Evolutionary conservation across 2,113 vertebrate species (phyloP).

Genomic region (Crotalus tigris): DNA sequence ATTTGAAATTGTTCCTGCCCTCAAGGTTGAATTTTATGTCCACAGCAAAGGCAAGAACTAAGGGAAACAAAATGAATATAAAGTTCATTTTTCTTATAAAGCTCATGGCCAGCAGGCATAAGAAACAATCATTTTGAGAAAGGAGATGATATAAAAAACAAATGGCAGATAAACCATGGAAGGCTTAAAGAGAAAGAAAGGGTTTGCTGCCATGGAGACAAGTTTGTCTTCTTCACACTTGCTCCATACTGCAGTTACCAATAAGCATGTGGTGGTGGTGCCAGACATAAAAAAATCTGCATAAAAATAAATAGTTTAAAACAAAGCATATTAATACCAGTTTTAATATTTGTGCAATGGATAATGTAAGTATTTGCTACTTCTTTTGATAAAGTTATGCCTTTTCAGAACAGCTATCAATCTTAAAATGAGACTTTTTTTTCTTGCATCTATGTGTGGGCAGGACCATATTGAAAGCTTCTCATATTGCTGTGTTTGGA

Average conservation of each 20-base stretch:
- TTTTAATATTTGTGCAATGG: neutral
- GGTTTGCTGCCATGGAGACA: neutral
- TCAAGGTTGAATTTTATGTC: neutral
- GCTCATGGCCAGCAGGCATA: neutral
- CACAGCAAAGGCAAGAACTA: constrained; percentile 1
- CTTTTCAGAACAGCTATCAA: neutral
- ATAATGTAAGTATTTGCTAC: neutral
- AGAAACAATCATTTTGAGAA: constrained; percentile 2
- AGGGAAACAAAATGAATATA: constrained; percentile 2
- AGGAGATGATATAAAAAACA: neutral
- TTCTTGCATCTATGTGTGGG: neutral
- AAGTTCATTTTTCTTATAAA: neutral
- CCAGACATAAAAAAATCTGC: neutral
- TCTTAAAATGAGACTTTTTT: neutral
- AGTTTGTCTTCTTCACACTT: neutral
- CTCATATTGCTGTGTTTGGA: neutral
- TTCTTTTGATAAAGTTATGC: neutral
- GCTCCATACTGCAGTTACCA: neutral
- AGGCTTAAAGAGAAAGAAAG: neutral
- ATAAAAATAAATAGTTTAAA: neutral
- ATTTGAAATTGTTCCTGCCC: neutral
- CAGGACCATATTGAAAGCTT: neutral
- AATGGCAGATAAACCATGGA: neutral
- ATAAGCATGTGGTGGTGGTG: neutral
- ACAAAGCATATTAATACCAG: neutral